phyloP scores from a whole-genome alignment of 2,797 vertebrate genomes.

The Nasua narica region DNA sequence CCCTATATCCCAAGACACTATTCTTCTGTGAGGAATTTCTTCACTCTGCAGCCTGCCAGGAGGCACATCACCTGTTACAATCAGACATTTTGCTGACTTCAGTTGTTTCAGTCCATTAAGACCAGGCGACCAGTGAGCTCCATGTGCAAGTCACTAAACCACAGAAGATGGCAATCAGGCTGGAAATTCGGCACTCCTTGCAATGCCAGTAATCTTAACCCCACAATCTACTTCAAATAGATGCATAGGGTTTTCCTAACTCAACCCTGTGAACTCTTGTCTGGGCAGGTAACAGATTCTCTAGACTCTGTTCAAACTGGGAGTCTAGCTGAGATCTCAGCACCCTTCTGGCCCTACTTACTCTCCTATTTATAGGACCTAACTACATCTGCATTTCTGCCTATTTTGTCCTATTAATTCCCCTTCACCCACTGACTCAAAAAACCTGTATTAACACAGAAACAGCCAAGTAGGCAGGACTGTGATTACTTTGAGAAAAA shows the following conservation, averaged over 20 bases:
- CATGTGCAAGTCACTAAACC: background rate
- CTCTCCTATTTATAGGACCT: background rate
- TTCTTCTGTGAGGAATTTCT: background rate
- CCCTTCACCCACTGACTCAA: background rate
- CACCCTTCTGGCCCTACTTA: background rate
- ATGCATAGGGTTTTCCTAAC: background rate
- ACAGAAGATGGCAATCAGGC: background rate
- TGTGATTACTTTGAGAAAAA: background rate
- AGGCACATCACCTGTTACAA: background rate
- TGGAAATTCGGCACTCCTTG: background rate
- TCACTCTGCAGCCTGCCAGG: background rate
- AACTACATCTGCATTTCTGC: background rate
- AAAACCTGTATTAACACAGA: background rate
- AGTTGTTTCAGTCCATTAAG: background rate
- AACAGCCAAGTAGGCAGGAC: background rate
- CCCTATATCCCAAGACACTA: background rate
- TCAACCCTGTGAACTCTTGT: background rate
- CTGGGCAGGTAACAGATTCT: background rate
- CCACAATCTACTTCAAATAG: background rate
- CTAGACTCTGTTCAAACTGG: background rate
- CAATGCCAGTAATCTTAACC: background rate
- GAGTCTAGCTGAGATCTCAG: background rate
- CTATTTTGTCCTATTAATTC: background rate
- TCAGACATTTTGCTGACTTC: background rate
- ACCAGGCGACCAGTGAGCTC: background rate